Evolutionary conservation across 1,140 invertebrate species (phyloP), one percentile per base, ranked within the genome.

Genomic region (Listronotus bonariensis): DNA sequence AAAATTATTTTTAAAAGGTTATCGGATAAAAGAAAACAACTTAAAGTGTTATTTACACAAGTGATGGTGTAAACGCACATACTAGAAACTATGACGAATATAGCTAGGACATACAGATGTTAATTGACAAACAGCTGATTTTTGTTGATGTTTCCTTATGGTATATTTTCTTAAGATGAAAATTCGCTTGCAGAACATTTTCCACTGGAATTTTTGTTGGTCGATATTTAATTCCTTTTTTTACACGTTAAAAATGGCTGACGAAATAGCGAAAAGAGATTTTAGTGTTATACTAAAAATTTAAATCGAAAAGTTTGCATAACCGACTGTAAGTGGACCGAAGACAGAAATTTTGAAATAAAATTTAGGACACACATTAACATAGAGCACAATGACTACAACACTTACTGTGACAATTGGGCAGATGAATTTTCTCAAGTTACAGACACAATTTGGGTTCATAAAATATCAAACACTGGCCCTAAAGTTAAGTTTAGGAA

Each of bases 401-500:
- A 78, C 64, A 64, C 51, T 12, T 55, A 77, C 12, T 78, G 77
- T 51, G 77, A 78, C 67, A 67, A 77, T 65, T 78, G 76, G 76
- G 77, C 77, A 32, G 74, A 77, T 58, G 36, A 75, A 46, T 78
- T 78, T 69, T 77, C 77, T 31, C 60, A 72, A 26, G 67, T 71
- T 38, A 77, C 77, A 18, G 68, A 74, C 40, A 78, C 77, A 45
- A 67, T 77, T 65, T 78, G 77, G 77, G 77, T 74, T 20, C 76
- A 77, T 59, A 78, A 78, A 68, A 74, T 76, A 58, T 78, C 77
- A 41, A 78, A 78, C 64, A 77, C 76, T 8, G 77, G 77, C 4
- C 76, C 76, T 12, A 77, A 78, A 73, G 76, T 78, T 53, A 71
- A 68, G 48, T 78, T 77, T 69, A 59, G 77, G 55, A 78, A 78